phyloP scores from a whole-genome alignment of 2,797 vertebrate genomes.

The Molossus molossus region DNA sequence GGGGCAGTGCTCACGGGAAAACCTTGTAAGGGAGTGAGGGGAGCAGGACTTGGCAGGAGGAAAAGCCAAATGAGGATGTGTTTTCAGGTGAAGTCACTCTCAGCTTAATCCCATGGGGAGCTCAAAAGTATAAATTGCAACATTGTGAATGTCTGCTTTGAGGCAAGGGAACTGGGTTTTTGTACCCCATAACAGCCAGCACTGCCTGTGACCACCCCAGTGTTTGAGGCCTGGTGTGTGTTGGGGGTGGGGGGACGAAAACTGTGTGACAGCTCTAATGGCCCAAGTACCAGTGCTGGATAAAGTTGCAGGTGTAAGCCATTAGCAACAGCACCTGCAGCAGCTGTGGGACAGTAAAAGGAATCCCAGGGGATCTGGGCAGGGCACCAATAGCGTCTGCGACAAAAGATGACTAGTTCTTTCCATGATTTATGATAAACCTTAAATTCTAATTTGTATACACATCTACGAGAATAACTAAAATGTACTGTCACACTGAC shows the following conservation, averaged over 20 bases:
- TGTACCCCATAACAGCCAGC: neutral
- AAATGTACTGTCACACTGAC: neutral
- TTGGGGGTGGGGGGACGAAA: neutral
- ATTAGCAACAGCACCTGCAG: neutral
- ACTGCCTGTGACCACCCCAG: neutral
- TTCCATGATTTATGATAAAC: slow-evolving; percentile 26
- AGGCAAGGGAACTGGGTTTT: neutral
- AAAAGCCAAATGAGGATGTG: neutral
- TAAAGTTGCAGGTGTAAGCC: neutral
- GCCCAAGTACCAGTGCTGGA: neutral
- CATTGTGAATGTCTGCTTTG: neutral
- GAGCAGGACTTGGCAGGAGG: neutral
- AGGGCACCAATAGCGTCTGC: neutral
- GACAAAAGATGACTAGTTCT: slow-evolving; percentile 60
- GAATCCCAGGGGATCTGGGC: neutral
- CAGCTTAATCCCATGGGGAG: neutral
- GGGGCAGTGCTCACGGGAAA: neutral
- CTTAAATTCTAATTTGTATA: slow-evolving; percentile 38
- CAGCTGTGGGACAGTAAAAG: neutral
- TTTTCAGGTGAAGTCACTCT: neutral
- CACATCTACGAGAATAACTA: neutral
- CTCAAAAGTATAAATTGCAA: neutral
- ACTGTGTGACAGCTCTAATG: neutral
- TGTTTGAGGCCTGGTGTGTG: neutral
- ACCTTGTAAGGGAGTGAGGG: neutral